phyloP scores from a whole-genome alignment of 2,888 invertebrate genomes.

The Sinohyriopsis cumingii region DNA sequence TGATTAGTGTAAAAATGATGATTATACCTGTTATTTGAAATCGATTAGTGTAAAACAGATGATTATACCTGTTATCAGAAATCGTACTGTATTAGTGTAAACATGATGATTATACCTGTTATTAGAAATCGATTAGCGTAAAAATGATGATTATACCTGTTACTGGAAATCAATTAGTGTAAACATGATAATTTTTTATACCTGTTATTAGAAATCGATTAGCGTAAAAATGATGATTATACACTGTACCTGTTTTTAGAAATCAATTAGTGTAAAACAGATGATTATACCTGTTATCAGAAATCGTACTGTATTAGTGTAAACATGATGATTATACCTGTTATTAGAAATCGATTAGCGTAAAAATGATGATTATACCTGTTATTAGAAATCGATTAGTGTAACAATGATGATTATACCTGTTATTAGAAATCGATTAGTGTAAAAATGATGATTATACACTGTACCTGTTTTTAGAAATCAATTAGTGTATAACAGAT shows the following conservation, averaged over 20 bases:
- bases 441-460: too few species aligned
- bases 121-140: not conserved
- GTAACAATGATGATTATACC: conserved; percentile 39
- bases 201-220: conserved; percentile 44
- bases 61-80: conserved; percentile 51
- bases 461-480: conserved; percentile 53
- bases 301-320: not conserved
- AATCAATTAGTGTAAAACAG: not conserved
- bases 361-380: conserved; percentile 52
- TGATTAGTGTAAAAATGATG: not conserved
- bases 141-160: conserved; percentile 54
- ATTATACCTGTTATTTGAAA: conserved; percentile 53
- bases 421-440: conserved; percentile 26
- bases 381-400: conserved; percentile 7
- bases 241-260: conserved; percentile 56
- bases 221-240: not conserved
- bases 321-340: conserved; percentile 54
- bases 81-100: not conserved
- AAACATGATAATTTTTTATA: too few species aligned
- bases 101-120: conserved; percentile 54
- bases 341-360: conserved; percentile 1
- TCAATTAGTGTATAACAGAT: not conserved
- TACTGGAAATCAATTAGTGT: conserved; percentile 2
- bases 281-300: conserved; percentile 51
- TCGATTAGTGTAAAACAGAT: not conserved